Evolutionary conservation across 1,140 invertebrate genomes (phyloP).

Genomic region (Uloborus diversus): DNA sequence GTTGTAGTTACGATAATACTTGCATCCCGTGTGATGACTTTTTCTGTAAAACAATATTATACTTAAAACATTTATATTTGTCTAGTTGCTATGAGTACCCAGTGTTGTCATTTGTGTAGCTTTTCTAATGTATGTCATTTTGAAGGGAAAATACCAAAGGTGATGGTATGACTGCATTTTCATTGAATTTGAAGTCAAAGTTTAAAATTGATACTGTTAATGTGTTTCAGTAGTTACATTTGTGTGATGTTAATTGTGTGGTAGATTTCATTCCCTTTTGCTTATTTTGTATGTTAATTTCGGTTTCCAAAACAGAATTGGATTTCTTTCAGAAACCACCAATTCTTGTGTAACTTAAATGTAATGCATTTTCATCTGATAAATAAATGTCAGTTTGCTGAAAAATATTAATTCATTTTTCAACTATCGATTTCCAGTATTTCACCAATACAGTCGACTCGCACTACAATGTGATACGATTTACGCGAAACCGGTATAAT

Average conservation of each 20-base stretch:
- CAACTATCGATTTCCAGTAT: no score
- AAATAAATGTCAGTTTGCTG: slow-evolving; percentile 49
- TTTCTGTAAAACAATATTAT: not conserved
- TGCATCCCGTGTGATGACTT: not conserved
- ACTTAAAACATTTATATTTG: slow-evolving; percentile 29
- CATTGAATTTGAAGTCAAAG: not conserved
- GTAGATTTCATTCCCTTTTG: slow-evolving; percentile 16
- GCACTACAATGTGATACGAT: no score
- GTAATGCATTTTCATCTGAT: slow-evolving; percentile 45
- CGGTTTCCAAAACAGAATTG: not conserved
- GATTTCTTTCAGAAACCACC: slow-evolving; percentile 13
- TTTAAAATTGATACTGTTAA: slow-evolving; percentile 27
- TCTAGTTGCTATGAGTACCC: slow-evolving; percentile 19
- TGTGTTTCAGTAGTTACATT: slow-evolving; percentile 36
- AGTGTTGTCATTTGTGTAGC: slow-evolving; percentile 49
- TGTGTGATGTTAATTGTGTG: slow-evolving; percentile 37
- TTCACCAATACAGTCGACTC: no score
- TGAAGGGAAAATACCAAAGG: slow-evolving; percentile 7
- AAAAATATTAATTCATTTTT: no score
- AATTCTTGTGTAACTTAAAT: slow-evolving; percentile 41
- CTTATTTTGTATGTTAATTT: not conserved
- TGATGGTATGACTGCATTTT: slow-evolving; percentile 39
- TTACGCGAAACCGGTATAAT: no score
- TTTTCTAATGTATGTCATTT: slow-evolving; percentile 41
- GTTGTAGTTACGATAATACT: not conserved